These are phyloP conservation scores for Pelecanus crispus DNA, from an alignment of 2,113 vertebrate species.

Conservation along the genomic window DNA sequence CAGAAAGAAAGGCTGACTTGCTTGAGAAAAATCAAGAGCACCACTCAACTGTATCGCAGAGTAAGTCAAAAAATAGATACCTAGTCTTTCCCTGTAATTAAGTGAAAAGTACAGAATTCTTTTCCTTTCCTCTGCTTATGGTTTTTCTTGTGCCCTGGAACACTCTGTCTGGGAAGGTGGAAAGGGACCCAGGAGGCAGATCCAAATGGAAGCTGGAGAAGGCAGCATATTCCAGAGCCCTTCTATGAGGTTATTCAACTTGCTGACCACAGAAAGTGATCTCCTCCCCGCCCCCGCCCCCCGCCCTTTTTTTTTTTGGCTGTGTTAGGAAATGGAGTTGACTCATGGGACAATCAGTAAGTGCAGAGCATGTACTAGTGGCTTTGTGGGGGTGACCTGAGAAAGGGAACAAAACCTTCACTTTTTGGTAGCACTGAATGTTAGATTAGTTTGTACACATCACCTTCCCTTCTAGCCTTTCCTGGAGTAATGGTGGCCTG, in stretches of 20 bases:
- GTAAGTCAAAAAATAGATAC: neutral
- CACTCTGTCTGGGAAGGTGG: neutral
- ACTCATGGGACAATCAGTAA: neutral
- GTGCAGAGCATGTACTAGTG: neutral
- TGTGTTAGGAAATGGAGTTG: neutral
- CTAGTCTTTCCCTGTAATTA: neutral
- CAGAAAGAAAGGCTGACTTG: conserved; percentile 26
- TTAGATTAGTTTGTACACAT: neutral
- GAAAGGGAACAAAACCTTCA: neutral
- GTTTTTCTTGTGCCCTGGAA: neutral
- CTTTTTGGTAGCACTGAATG: neutral
- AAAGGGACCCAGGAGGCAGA: neutral
- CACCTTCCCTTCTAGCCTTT: neutral
- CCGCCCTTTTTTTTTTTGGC: neutral
- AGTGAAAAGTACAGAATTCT: neutral
- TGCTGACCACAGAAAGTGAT: neutral
- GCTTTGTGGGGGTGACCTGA: neutral
- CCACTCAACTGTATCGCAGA: neutral
- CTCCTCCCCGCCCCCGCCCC: no score
- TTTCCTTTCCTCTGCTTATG: neutral
- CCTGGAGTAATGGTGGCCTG: neutral
- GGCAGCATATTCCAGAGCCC: neutral
- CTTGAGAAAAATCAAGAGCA: neutral
- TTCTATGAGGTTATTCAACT: neutral
- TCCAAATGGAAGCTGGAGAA: neutral